phyloP scores from a whole-genome alignment of 2,113 vertebrate species.

The Campylorhamphus procurvoides region DNA sequence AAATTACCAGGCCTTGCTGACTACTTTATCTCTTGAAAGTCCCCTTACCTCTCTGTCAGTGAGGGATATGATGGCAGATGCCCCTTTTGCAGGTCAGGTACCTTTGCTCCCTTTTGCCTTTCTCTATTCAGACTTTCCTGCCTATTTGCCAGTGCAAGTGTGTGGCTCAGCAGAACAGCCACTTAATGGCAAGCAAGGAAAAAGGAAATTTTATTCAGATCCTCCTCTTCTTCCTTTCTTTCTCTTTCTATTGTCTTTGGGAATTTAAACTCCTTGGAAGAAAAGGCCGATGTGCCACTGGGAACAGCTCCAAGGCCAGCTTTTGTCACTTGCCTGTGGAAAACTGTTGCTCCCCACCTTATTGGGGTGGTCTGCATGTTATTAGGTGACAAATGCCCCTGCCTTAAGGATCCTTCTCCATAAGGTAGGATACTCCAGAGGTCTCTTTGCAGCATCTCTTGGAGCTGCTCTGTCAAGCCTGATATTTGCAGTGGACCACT shows the following conservation, averaged over 20 bases:
- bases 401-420: not conserved
- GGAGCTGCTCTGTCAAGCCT: not conserved
- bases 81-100: not conserved
- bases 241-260: not conserved
- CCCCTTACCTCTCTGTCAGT: not conserved
- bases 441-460: not conserved
- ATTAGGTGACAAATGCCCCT: not conserved
- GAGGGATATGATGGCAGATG: not conserved
- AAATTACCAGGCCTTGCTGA: not conserved
- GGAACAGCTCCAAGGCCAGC: not conserved
- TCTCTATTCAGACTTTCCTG: not conserved
- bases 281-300: not conserved
- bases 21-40: not conserved
- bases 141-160: not conserved
- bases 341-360: not conserved
- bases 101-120: not conserved
- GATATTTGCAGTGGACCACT: not conserved
- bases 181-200: not conserved
- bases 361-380: not conserved
- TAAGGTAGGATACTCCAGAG: not conserved
- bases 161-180: not conserved
- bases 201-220: not conserved
- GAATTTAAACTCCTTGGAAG: not conserved
- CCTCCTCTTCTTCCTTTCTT: not conserved
- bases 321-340: not conserved